Evolutionary conservation across 2,888 invertebrate genomes (phyloP), one percentile per base, ranked within the genome.

Genomic region (Pheosia gnoma): DNA sequence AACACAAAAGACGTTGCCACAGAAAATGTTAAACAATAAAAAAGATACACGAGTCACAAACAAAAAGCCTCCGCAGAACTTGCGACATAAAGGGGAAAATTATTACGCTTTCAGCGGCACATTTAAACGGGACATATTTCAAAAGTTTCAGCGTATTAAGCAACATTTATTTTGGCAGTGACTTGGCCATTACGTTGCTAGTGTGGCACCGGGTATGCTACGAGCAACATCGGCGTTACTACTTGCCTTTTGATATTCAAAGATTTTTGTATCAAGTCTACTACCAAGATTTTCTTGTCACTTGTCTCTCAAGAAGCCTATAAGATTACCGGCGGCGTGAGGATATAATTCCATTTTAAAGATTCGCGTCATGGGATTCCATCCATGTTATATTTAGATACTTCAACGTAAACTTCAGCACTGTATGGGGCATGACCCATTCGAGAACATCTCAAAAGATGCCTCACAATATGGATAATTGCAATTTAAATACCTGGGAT

Each of bases 141-240:
- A 92, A 89, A 93, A 93, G 89, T 93, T 93, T 91, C 87, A 84
- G 87, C 90, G 89, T 92, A 93, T 93, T 93, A 93, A 90, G 92
- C 90, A 91, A 91, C 91, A 92, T 93, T 92, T 92, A 91, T 93
- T 93, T 93, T 93, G 93, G 93, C 93, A 93, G 89, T 87, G 89
- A 89, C 90, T 89, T 80, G 82, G 82, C 91, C 86, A 90, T 93
- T 92, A 91, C 86, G 84, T 79, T 63, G 79, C 72, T 78, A 74
- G 83, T 80, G 82, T 78, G 81, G 73, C 78, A 75, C 74, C 72
- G 69, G 74, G 80, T 77, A 72, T 83, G 82, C 85, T 88, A 87
- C 87, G 89, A 87, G 86, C 86, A 89, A 87, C 82, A 82, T 77
- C 65, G 71, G 59, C 71, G 74, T 62, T 87, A 88, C 88, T 66